These are phyloP conservation scores for Dissostichus mawsoni DNA, from an alignment of 2,113 vertebrate genomes.

Conservation along the genomic window DNA sequence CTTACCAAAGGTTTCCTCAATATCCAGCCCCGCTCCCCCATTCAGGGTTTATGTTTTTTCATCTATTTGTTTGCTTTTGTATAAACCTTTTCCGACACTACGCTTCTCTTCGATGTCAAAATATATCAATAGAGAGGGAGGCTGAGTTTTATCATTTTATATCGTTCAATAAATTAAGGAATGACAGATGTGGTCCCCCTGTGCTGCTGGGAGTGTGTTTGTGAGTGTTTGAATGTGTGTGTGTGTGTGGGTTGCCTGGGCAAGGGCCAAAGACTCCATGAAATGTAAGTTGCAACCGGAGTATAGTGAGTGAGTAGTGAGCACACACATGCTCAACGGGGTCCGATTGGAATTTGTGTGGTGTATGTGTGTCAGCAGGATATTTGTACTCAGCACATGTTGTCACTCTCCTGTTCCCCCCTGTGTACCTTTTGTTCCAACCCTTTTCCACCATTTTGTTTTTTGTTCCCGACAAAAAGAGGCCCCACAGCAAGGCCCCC, in stretches of 20 bases:
- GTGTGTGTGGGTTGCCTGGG: slow-evolving; percentile 58
- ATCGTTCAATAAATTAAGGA: slow-evolving; percentile 65
- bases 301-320: slow-evolving; percentile 48
- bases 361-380: slow-evolving; percentile 55
- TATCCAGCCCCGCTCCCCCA: slow-evolving; percentile 65
- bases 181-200: slow-evolving; percentile 65
- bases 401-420: slow-evolving; percentile 66
- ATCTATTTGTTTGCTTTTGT: slow-evolving; percentile 78
- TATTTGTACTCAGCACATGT: slow-evolving; percentile 73
- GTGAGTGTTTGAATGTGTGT: slow-evolving; percentile 35
- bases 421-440: slow-evolving; percentile 67
- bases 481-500: slow-evolving; percentile 68
- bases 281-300: slow-evolving; percentile 66
- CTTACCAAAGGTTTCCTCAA: slow-evolving; percentile 83
- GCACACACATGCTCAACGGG: slow-evolving; percentile 25
- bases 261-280: slow-evolving; percentile 57
- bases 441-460: slow-evolving; percentile 73
- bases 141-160: slow-evolving; percentile 68
- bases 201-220: slow-evolving; percentile 31
- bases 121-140: slow-evolving; percentile 53
- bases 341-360: slow-evolving; percentile 57
- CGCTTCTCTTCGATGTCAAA: slow-evolving; percentile 67
- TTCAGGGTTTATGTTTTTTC: slow-evolving; percentile 68
- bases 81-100: slow-evolving; percentile 78
- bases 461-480: slow-evolving; percentile 71